Evolutionary conservation across 2,888 invertebrate species (phyloP).

Genomic region (Cotesia congregata): DNA sequence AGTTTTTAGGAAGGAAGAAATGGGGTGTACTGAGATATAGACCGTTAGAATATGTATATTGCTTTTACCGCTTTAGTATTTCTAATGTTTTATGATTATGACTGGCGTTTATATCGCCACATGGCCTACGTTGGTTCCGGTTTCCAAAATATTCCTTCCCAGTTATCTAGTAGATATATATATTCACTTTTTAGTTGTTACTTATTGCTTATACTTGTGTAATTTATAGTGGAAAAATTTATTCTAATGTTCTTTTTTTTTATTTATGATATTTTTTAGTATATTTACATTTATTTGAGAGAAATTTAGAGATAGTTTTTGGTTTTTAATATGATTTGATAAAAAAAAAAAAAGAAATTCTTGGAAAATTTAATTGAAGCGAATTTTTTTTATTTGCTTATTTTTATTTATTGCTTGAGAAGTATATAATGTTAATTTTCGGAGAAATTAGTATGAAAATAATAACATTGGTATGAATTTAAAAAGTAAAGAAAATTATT

Average conservation of each 20-base stretch:
- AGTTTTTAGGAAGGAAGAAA: constrained; percentile 6
- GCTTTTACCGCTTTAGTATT: constrained; percentile 48
- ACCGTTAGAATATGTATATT: constrained; percentile 35
- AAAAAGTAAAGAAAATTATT: no score
- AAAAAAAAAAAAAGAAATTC: no score
- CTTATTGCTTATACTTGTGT: no score
- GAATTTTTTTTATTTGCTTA: neutral
- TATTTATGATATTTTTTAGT: neutral
- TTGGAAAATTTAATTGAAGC: no score
- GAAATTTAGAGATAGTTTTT: neutral
- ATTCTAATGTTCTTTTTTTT: no score
- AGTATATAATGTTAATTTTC: no score
- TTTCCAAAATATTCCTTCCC: neutral
- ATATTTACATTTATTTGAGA: neutral
- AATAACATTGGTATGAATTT: no score
- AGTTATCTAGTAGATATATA: no score
- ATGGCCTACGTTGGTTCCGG: constrained; percentile 61
- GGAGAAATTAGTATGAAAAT: no score
- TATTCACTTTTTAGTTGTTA: no score
- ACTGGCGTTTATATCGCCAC: constrained; percentile 58
- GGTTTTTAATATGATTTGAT: neutral
- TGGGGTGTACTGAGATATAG: constrained; percentile 31
- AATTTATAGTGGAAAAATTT: no score
- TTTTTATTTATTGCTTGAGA: no score
- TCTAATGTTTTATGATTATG: constrained; percentile 61